Evolutionary conservation across 2,797 vertebrate genomes (phyloP).

Genomic region (Pelodytes ibericus): DNA sequence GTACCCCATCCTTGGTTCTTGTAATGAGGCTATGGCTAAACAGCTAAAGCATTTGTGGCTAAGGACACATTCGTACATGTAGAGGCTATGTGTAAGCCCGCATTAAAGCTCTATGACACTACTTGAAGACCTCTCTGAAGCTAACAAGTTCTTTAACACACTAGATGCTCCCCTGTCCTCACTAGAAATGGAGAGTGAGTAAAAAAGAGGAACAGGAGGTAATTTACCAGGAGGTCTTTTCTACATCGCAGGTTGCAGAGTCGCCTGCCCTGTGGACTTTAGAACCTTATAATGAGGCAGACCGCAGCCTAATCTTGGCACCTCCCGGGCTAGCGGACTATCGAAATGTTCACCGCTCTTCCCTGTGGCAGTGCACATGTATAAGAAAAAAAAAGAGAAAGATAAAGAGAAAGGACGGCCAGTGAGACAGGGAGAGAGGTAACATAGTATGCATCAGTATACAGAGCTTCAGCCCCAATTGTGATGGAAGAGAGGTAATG

Average conservation of each 20-base stretch:
- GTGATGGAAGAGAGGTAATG: background rate
- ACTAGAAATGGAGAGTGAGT: slow-evolving; percentile 41
- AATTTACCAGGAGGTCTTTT: slow-evolving; percentile 54
- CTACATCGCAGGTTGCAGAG: slow-evolving; percentile 57
- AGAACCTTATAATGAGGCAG: slow-evolving; percentile 57
- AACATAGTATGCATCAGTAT: slow-evolving; percentile 34
- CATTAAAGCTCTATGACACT: background rate
- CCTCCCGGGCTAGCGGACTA: slow-evolving; percentile 56
- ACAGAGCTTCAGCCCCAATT: slow-evolving; percentile 10
- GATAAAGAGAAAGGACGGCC: slow-evolving; percentile 45
- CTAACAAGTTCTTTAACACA: slow-evolving; percentile 11
- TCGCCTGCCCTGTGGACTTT: slow-evolving; percentile 56
- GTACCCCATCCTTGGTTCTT: no score
- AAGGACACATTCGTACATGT: no score
- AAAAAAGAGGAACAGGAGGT: slow-evolving; percentile 53
- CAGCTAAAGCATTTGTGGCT: no score
- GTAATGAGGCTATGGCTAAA: no score
- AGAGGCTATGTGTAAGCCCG: background rate
- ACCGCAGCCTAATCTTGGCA: slow-evolving; percentile 57
- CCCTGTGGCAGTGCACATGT: slow-evolving; percentile 56
- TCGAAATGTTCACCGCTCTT: slow-evolving; percentile 58
- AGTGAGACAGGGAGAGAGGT: slow-evolving; percentile 49
- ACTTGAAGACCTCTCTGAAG: background rate
- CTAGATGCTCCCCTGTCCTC: slow-evolving; percentile 48
- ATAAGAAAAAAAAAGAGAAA: slow-evolving; percentile 47